Conservation (phyloP, 2,113 vertebrate species). For the Amazona vittata region DNA sequence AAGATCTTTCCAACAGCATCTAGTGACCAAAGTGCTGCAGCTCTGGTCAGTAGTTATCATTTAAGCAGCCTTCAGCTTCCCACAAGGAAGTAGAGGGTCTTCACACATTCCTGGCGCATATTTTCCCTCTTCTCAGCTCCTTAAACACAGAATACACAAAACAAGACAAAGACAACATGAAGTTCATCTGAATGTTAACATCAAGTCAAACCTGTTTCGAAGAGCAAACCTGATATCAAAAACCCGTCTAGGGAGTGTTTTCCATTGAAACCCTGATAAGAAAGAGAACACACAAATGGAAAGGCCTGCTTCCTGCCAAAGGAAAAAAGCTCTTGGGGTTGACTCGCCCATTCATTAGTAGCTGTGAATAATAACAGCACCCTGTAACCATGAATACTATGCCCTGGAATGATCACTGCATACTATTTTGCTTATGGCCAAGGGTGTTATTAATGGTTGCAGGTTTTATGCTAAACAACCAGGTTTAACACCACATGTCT, state of each 20-base stretch:
- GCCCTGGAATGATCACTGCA: neutral
- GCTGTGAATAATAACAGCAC: neutral
- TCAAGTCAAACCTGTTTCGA: neutral
- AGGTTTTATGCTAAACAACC: neutral
- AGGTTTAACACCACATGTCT: neutral
- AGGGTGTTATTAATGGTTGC: neutral
- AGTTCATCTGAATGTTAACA: neutral
- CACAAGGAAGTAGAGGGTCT: neutral
- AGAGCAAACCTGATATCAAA: neutral
- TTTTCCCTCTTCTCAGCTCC: neutral
- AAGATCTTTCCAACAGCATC: neutral
- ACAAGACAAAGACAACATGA: neutral
- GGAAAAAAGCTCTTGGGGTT: neutral
- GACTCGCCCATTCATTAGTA: neutral
- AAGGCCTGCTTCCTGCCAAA: neutral
- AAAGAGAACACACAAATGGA: accelerated
- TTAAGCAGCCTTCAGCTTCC: neutral
- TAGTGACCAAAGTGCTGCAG: neutral
- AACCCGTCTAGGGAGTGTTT: neutral
- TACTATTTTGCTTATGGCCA: neutral
- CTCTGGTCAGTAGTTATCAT: neutral
- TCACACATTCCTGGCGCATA: accelerated
- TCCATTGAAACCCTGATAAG: neutral
- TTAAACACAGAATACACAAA: neutral
- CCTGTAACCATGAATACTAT: neutral